These are phyloP conservation scores for Ochotona princeps DNA, from an alignment of 2,113 vertebrate species.

Conservation along the genomic window DNA sequence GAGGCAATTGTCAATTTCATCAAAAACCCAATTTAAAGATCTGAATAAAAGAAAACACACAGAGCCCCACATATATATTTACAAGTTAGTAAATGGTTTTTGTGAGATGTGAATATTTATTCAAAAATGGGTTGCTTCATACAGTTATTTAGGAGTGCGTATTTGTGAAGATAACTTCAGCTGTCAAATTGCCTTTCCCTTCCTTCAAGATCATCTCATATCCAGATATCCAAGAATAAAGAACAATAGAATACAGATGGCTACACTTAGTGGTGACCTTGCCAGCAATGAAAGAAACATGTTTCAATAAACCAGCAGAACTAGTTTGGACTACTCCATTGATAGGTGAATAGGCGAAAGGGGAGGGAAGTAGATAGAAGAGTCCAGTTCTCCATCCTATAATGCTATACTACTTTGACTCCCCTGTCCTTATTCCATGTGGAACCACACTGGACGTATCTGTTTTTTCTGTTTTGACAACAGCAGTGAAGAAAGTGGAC, in stretches of 20 bases:
- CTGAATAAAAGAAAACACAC: not conserved
- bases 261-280: conserved; percentile 45
- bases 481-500: too few species aligned
- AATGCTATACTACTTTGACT: too few species aligned
- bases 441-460: too few species aligned
- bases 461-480: not conserved
- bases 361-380: conserved; percentile 35
- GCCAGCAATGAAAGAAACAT: conserved; percentile 23
- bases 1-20: not conserved
- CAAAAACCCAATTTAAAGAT: conserved; percentile 5
- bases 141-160: conserved; percentile 24
- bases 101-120: conserved; percentile 44
- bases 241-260: conserved; percentile 34
- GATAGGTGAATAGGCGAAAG: not conserved
- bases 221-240: conserved; percentile 51
- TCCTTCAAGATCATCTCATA: conserved; percentile 47
- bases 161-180: conserved; percentile 21
- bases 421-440: too few species aligned
- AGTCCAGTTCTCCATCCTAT: not conserved
- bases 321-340: conserved; percentile 37
- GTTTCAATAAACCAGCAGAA: conserved; percentile 59
- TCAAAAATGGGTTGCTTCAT: not conserved
- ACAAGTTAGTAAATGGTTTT: not conserved
- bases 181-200: conserved; percentile 30
- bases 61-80: not conserved